Percentiles rank a stretch among this genome's conserved stretches.
Evolutionary conservation across 2,888 invertebrate genomes (phyloP).

Genomic region (Drosophila flavopinicola): DNA sequence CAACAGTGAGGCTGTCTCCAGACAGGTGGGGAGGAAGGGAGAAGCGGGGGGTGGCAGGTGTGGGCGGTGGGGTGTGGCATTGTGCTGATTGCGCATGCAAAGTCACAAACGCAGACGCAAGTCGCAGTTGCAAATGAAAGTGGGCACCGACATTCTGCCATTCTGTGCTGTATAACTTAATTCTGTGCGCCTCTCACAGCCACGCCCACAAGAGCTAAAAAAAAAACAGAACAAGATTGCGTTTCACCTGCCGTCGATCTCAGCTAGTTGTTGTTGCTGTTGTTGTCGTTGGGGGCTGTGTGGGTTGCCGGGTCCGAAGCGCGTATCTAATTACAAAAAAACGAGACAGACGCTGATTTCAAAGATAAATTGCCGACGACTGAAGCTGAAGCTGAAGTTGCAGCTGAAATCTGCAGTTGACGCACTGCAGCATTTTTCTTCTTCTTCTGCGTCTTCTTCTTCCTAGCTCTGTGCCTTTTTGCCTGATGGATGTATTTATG

Average conservation of each 20-base stretch:
- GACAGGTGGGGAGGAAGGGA: background rate
- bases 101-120: constrained; percentile 63
- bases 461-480: no score
- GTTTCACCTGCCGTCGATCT: constrained; percentile 48
- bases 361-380: constrained; percentile 77
- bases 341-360: constrained; percentile 76
- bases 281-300: constrained; percentile 47
- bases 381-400: constrained; percentile 16
- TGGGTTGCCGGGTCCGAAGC: constrained; percentile 61
- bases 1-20: constrained; percentile 16
- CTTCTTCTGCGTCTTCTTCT: background rate
- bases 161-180: constrained; percentile 71
- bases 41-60: background rate
- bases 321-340: constrained; percentile 77
- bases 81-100: constrained; percentile 79
- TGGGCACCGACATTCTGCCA: constrained; percentile 42
- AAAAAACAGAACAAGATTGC: constrained; percentile 43
- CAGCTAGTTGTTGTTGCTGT: constrained; percentile 4
- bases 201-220: constrained; percentile 58
- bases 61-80: constrained; percentile 44
- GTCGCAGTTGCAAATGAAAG: constrained; percentile 51
- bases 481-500: constrained; percentile 74
- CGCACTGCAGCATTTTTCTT: constrained; percentile 41
- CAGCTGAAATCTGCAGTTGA: constrained; percentile 17
- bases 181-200: constrained; percentile 60